Percentiles rank a stretch among this genome's conserved stretches.
Evolutionary conservation across 2,888 invertebrate species (phyloP).

Genomic region (Lagria hirta): DNA sequence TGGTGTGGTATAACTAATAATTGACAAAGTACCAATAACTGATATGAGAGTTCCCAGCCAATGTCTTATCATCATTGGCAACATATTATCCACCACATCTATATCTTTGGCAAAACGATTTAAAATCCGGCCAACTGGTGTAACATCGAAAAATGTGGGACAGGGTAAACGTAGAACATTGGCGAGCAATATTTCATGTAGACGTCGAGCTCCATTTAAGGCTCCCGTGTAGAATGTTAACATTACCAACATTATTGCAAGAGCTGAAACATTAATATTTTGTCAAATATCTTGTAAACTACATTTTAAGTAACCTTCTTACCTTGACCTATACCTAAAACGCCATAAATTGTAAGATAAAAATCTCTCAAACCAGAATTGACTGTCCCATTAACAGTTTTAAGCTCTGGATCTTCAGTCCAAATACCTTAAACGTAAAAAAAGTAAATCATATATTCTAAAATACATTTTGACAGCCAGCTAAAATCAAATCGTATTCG

Average conservation of each 20-base stretch:
- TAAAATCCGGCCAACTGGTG: slow-evolving; percentile 76
- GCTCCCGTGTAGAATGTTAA: slow-evolving; percentile 69
- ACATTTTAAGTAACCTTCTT: too few relatives aligned
- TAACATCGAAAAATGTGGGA: slow-evolving; percentile 77
- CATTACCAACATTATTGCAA: slow-evolving; percentile 66
- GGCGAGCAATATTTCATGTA: slow-evolving; percentile 66
- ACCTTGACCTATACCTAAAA: slow-evolving; percentile 88
- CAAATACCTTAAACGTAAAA: slow-evolving; percentile 42
- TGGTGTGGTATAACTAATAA: slow-evolving; percentile 85
- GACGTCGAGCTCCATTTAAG: slow-evolving; percentile 62
- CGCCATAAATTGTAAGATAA: slow-evolving; percentile 89
- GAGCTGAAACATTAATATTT: too few relatives aligned
- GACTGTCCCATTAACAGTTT: slow-evolving; percentile 59
- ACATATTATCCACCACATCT: slow-evolving; percentile 70
- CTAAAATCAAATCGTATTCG: too few relatives aligned
- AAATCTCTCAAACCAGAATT: slow-evolving; percentile 67
- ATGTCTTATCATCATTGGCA: slow-evolving; percentile 71
- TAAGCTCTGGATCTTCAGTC: slow-evolving; percentile 63
- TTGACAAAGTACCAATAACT: slow-evolving; percentile 77
- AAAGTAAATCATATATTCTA: too few relatives aligned
- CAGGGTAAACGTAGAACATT: slow-evolving; percentile 68
- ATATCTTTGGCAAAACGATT: slow-evolving; percentile 78
- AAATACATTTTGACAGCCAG: too few relatives aligned
- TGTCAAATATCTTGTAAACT: too few relatives aligned
- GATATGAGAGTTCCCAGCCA: slow-evolving; percentile 68